phyloP scores from a whole-genome alignment of 2,113 vertebrate species.

The Phalacrocorax aristotelis region DNA sequence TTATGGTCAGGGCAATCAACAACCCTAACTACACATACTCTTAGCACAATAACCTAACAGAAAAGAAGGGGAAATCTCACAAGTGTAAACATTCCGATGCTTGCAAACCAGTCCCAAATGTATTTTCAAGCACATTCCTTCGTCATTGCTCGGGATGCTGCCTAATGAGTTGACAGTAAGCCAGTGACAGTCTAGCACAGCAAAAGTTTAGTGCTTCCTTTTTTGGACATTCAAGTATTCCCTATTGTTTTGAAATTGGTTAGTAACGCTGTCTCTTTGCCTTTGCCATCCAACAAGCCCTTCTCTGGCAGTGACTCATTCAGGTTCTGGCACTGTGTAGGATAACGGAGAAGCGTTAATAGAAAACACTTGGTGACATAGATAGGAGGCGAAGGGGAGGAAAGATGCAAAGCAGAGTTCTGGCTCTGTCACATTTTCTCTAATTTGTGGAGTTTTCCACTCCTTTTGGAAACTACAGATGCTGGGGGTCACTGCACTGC shows the following conservation, averaged over 20 bases:
- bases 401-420: slow-evolving; percentile 26
- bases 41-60: neutral
- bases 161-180: slow-evolving; percentile 58
- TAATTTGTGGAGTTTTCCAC: neutral
- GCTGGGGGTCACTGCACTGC: neutral
- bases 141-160: slow-evolving; percentile 16
- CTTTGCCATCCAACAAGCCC: slow-evolving; percentile 23
- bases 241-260: slow-evolving; percentile 28
- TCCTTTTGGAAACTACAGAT: neutral
- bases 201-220: slow-evolving; percentile 57
- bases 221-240: slow-evolving; percentile 55
- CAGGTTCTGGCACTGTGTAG: slow-evolving; percentile 4
- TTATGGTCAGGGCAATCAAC: neutral
- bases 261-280: neutral
- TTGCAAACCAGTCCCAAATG: slow-evolving; percentile 37
- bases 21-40: neutral
- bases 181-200: slow-evolving; percentile 35
- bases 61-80: slow-evolving; percentile 10
- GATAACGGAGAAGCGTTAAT: neutral
- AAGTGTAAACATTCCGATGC: slow-evolving; percentile 15
- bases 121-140: slow-evolving; percentile 45
- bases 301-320: slow-evolving; percentile 40
- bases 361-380: neutral
- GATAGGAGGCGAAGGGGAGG: neutral
- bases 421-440: neutral